phyloP scores from a whole-genome alignment of 2,888 invertebrate genomes.

The Pyrrhosoma nymphula region DNA sequence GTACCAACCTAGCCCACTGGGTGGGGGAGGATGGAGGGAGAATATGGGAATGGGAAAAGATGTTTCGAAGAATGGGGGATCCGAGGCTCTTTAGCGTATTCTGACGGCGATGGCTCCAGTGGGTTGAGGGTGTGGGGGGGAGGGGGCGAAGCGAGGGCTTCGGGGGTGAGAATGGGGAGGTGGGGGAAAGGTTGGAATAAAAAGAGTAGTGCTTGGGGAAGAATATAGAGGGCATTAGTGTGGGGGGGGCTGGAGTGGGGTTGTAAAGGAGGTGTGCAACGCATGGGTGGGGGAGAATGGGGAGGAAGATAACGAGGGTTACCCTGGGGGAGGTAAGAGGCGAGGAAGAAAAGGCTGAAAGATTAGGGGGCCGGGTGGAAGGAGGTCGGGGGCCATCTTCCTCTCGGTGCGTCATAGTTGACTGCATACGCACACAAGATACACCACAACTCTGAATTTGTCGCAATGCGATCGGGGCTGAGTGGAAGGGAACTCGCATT shows the following conservation, averaged over 20 bases:
- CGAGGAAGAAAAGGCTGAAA: not conserved
- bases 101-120: not conserved
- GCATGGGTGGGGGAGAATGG: not conserved
- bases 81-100: conserved; percentile 4
- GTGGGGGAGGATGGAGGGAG: too few species aligned
- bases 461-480: too few species aligned
- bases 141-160: not conserved
- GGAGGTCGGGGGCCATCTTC: not conserved
- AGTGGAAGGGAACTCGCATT: not conserved
- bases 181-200: not conserved
- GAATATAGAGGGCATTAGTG: conserved; percentile 24
- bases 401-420: not conserved
- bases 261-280: not conserved
- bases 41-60: not conserved
- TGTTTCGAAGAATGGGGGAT: not conserved
- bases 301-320: conserved; percentile 12
- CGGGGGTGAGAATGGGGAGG: not conserved
- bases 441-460: too few species aligned
- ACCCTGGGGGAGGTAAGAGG: not conserved
- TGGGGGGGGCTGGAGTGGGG: not conserved
- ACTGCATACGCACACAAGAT: not conserved
- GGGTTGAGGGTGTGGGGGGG: not conserved
- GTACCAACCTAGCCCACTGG: not conserved
- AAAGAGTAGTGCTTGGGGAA: not conserved
- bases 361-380: not conserved